phyloP scores from a whole-genome alignment of 2,113 vertebrate genomes.

The Nannospalax galili region DNA sequence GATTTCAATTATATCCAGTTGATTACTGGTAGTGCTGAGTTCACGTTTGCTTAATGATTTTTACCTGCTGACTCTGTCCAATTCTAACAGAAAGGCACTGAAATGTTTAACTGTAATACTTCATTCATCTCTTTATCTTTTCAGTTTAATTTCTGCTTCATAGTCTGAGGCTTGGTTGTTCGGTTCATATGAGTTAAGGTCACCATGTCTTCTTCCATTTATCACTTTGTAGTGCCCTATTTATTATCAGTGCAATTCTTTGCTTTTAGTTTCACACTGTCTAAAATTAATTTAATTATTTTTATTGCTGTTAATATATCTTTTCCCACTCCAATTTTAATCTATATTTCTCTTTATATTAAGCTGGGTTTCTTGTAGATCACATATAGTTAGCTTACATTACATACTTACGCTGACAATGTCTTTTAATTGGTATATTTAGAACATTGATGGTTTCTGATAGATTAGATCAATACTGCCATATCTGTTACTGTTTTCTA shows the following conservation, averaged over 20 bases:
- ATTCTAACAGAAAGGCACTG: not conserved
- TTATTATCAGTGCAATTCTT: not conserved
- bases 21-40: not conserved
- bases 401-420: too few species aligned
- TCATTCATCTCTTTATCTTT: not conserved
- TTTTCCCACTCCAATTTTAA: not conserved
- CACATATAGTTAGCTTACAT: too few species aligned
- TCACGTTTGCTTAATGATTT: not conserved
- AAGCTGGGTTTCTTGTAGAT: not conserved
- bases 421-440: too few species aligned
- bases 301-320: not conserved
- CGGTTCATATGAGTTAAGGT: not conserved
- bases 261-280: not conserved
- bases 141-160: not conserved
- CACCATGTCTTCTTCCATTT: not conserved
- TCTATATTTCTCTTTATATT: not conserved
- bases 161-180: not conserved
- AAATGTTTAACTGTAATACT: not conserved
- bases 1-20: not conserved
- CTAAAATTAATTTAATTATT: not conserved
- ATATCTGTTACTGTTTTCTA: not conserved
- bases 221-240: not conserved
- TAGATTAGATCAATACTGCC: too few species aligned
- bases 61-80: not conserved
- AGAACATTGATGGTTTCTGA: too few species aligned